Base-by-base conservation (phyloP, 2,797 vertebrate species). In the Sebastes cheni region DNA sequence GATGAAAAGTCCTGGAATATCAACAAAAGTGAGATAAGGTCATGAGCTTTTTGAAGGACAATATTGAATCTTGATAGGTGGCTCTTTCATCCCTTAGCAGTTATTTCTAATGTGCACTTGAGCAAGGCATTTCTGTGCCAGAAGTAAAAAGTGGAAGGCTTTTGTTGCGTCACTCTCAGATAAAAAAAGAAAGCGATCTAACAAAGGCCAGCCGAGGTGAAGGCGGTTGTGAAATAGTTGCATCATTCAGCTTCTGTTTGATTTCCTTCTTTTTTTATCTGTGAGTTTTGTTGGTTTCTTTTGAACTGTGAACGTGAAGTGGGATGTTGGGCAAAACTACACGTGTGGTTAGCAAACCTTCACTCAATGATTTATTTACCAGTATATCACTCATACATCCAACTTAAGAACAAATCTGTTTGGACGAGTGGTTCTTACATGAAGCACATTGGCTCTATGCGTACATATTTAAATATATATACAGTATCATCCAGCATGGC, bases 1-100 rank as follows among this genome's bases (percentile, higher is more conserved):
- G 76, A 96, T 94, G 56, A 96, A 95, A 80, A 95, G 89, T 36
- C 96, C 95, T 96, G 84, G 1, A 92, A 84, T 29, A 77, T n/a
- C 71, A 42, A 77, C 7, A 75, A 55, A 64, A 82, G 22, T 13
- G 36, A 68, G 12, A 74, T 34, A 14, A 61, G 10, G 46, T 39
- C 20, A 6, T 25, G 29, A 84, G 25, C 52, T 39, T 39, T 22
- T 34, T 12, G 8, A 3, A 68, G n/a, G 12, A 52, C 14, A 16
- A 9, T 4, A 54, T 55, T 14, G 8, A 27, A 36, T 55, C 23
- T 61, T 58, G 8, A 72, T 39, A 29, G 9, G 23, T 56, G 12
- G 8, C 12, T 55, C 9, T 52, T 54, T 62, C 0, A 10, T 74
- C 16, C 12, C 13, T 6, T 0, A 1, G 55, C 22, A 70, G 65